These are phyloP conservation scores for Phaetusa simplex DNA, from an alignment of 2,113 vertebrate genomes.

Conservation along the genomic window DNA sequence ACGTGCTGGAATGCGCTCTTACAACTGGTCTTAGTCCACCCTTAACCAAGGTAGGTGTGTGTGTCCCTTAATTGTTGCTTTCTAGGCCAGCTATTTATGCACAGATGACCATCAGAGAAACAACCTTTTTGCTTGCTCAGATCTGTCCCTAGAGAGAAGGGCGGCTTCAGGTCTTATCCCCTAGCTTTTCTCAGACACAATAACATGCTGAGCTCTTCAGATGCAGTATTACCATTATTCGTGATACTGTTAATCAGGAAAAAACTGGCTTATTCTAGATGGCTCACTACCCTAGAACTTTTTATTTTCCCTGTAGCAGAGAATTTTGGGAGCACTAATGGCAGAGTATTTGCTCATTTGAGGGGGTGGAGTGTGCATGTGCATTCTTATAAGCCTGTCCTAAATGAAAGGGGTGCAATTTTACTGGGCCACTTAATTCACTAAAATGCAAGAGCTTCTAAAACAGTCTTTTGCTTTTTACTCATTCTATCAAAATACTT, in stretches of 20 bases:
- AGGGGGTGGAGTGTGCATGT: neutral
- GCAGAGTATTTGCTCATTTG: neutral
- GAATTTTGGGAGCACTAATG: neutral
- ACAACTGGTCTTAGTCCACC: neutral
- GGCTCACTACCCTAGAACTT: neutral
- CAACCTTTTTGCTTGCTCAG: neutral
- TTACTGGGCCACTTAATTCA: neutral
- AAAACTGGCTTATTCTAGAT: neutral
- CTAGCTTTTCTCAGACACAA: neutral
- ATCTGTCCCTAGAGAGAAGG: neutral
- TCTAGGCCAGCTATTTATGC: neutral
- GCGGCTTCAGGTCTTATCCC: neutral
- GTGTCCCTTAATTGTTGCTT: neutral
- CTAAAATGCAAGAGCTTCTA: neutral
- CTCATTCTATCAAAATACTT: neutral
- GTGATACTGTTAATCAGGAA: neutral
- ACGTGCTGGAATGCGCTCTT: neutral
- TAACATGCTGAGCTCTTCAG: neutral
- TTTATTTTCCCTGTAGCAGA: neutral
- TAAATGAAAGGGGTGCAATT: neutral
- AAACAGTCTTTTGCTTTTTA: neutral
- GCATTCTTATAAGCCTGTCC: neutral
- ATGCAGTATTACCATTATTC: neutral
- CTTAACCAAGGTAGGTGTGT: accelerated
- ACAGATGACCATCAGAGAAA: neutral